These are phyloP conservation scores for Gephyroberyx darwinii DNA, from an alignment of 2,797 vertebrate genomes.

Conservation along the genomic window DNA sequence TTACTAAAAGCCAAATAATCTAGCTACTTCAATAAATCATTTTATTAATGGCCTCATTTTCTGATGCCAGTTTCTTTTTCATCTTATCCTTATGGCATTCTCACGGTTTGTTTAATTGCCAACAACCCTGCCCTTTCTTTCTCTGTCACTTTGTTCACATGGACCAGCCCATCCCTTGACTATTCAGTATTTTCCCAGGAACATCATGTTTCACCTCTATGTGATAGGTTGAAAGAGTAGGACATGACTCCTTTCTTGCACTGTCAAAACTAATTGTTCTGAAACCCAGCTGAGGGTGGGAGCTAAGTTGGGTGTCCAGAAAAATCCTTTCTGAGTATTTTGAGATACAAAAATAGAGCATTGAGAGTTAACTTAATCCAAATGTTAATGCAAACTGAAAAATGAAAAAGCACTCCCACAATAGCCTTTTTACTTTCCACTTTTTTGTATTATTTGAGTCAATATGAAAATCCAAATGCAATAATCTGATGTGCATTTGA, in stretches of 20 bases:
- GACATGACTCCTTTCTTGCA: constrained; percentile 1
- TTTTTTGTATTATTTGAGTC: no score
- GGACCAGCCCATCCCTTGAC: not conserved
- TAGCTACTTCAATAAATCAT: constrained; percentile 20
- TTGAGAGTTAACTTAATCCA: no score
- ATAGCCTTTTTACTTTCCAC: no score
- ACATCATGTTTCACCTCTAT: not conserved
- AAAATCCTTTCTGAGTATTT: not conserved
- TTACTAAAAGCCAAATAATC: constrained; percentile 32
- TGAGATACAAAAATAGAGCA: no score
- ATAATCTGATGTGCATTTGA: no score
- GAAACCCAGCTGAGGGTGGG: not conserved
- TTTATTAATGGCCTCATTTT: constrained; percentile 25
- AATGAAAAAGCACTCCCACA: no score
- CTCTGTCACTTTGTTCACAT: not conserved
- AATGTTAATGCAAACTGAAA: no score
- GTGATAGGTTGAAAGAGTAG: constrained; percentile 2
- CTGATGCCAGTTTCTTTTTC: not conserved
- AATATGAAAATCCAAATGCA: no score
- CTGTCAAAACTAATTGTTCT: not conserved
- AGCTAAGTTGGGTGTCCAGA: not conserved
- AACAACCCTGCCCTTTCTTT: not conserved
- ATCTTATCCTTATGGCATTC: not conserved
- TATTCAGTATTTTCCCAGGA: constrained; percentile 5
- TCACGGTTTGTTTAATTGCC: not conserved